Evolutionary conservation across 2,797 vertebrate species (phyloP).

Genomic region (Alfaro cultratus): DNA sequence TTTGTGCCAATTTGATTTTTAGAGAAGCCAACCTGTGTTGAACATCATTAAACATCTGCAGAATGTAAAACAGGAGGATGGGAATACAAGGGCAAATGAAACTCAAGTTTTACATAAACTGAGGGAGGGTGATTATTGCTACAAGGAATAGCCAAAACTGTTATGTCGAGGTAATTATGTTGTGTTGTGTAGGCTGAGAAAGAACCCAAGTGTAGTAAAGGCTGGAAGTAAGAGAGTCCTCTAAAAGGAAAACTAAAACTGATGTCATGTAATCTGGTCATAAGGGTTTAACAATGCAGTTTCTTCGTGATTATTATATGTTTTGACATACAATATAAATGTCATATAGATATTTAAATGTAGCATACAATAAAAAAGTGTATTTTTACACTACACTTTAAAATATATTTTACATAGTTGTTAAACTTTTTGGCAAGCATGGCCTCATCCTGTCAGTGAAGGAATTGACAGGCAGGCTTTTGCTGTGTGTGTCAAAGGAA

Average conservation of each 20-base stretch:
- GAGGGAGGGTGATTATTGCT: background rate
- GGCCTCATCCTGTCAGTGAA: conserved; percentile 78
- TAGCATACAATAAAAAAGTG: conserved; percentile 27
- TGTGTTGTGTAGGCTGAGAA: background rate
- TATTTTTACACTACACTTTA: conserved; percentile 31
- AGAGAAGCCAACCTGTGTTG: too few species aligned
- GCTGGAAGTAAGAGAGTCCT: background rate
- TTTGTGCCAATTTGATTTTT: too few species aligned
- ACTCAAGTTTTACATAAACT: background rate
- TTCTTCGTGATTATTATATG: background rate
- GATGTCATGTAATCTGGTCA: background rate
- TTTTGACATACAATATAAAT: background rate
- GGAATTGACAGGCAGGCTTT: conserved; percentile 70
- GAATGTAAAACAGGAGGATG: background rate
- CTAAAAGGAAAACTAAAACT: background rate
- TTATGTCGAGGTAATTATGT: background rate
- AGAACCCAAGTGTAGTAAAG: background rate
- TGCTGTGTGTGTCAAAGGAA: conserved; percentile 74
- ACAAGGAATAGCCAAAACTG: background rate
- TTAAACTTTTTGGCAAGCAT: conserved; percentile 64
- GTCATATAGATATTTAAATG: conserved; percentile 13
- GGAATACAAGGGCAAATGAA: background rate
- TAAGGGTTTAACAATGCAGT: background rate
- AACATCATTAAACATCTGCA: background rate
- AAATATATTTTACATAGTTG: conserved; percentile 44